A percentile compares a stretch with the other conserved stretches of the same genome.
These are phyloP conservation scores for Encarsia formosa DNA, from an alignment of 2,888 invertebrate genomes.

Conservation along the genomic window DNA sequence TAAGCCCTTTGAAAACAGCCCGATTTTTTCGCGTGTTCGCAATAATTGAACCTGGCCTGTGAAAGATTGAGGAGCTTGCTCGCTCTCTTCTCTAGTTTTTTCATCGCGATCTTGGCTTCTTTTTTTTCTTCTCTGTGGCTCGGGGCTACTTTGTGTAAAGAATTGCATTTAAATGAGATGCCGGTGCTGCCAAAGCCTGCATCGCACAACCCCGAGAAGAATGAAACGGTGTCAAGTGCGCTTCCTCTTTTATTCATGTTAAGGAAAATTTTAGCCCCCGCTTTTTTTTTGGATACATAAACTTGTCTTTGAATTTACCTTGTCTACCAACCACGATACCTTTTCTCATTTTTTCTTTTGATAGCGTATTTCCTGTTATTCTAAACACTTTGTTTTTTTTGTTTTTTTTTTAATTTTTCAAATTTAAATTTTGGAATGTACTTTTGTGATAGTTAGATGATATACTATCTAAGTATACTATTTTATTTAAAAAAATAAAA, in stretches of 20 bases:
- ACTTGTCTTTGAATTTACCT: too few species aligned
- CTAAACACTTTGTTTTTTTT: too few species aligned
- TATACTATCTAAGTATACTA: too few species aligned
- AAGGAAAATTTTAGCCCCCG: conserved; percentile 7
- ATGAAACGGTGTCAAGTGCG: conserved; percentile 25
- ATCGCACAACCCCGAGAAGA: conserved; percentile 4
- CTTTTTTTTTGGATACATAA: conserved; percentile 10
- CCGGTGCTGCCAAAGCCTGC: neutral
- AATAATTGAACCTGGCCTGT: conserved; percentile 18
- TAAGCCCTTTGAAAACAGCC: conserved; percentile 4
- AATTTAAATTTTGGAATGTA: too few species aligned
- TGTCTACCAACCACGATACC: too few species aligned
- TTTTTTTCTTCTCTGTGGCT: neutral
- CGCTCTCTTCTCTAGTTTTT: too few species aligned
- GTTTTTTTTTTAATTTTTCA: too few species aligned
- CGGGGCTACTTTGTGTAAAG: conserved; percentile 12
- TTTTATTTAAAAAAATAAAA: too few species aligned
- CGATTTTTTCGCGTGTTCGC: conserved; percentile 16
- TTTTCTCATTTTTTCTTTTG: too few species aligned
- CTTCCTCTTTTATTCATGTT: conserved; percentile 16
- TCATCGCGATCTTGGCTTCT: too few species aligned
- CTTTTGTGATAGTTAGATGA: too few species aligned
- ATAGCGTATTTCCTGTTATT: too few species aligned
- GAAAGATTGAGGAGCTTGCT: conserved; percentile 9
- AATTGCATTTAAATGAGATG: conserved; percentile 24